A percentile compares a stretch with the other conserved stretches of the same genome.
phyloP scores from a whole-genome alignment of 2,888 invertebrate species.

The Nowickia ferox region DNA sequence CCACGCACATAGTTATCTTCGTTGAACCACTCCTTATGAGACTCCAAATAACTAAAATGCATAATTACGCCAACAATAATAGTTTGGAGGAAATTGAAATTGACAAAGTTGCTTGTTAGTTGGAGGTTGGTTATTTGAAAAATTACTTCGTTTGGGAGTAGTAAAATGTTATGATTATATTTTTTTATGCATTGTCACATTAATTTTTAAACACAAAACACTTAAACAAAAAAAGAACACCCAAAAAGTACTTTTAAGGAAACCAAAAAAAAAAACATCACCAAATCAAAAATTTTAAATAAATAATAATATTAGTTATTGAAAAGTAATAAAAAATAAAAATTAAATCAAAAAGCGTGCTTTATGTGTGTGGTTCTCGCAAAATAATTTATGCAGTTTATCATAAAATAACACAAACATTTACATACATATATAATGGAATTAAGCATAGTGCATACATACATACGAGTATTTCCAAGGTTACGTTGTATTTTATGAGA shows the following conservation, averaged over 20 bases:
- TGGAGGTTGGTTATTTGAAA: not conserved
- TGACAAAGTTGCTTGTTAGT: not conserved
- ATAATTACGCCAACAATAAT: conserved; percentile 12
- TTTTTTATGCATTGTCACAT: not conserved
- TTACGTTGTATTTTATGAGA: no score
- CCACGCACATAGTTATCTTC: conserved; percentile 86
- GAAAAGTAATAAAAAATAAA: no score
- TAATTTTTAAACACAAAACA: conserved; percentile 8
- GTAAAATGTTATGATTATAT: not conserved
- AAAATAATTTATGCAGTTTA: no score
- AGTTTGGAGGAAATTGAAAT: not conserved
- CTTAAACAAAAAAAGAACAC: not conserved
- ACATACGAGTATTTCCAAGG: no score
- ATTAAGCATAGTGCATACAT: no score
- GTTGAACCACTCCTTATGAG: conserved; percentile 92
- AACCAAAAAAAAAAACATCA: not conserved
- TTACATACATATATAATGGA: no score
- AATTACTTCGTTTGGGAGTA: not conserved
- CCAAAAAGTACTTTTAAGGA: not conserved
- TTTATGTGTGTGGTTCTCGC: no score
- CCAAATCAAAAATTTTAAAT: not conserved
- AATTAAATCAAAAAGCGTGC: no score
- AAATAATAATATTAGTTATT: not conserved
- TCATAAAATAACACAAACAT: no score
- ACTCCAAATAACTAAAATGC: conserved; percentile 87